Conservation (phyloP, 2,797 vertebrate genomes). For the Meriones psammophilus region DNA sequence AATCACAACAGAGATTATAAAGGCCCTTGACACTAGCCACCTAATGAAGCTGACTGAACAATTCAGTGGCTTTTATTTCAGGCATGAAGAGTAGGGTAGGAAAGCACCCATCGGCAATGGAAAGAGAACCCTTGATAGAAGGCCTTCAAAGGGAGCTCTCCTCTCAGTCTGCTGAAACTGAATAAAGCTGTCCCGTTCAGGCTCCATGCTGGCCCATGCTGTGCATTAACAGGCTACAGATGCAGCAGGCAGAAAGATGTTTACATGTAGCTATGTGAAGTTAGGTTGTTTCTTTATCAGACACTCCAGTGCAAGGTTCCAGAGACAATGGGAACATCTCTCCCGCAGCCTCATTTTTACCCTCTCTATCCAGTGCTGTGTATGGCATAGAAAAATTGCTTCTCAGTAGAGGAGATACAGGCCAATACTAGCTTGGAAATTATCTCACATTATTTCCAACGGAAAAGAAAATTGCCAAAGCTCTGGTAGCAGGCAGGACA, state of each 20-base stretch:
- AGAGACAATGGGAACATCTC: not conserved
- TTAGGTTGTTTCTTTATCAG: not conserved
- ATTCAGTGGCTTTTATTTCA: constrained; percentile 71
- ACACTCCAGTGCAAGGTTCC: not conserved
- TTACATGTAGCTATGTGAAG: not conserved
- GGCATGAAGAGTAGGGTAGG: not conserved
- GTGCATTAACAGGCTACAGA: too few species aligned
- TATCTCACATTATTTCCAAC: constrained; percentile 18
- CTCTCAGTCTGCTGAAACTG: not conserved
- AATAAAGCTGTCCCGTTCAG: not conserved
- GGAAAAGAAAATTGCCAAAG: not conserved
- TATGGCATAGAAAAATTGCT: constrained; percentile 46
- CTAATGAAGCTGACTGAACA: constrained; percentile 75
- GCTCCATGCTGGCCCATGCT: not conserved
- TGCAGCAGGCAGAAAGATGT: not conserved
- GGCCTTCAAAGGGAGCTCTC: constrained; percentile 2
- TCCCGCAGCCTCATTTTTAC: not conserved
- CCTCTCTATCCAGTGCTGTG: not conserved
- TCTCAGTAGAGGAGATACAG: not conserved
- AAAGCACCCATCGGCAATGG: not conserved
- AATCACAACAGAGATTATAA: constrained; percentile 69
- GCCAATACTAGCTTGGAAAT: not conserved
- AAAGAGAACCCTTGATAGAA: constrained; percentile 44
- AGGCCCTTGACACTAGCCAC: constrained; percentile 48
- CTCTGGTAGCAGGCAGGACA: not conserved